Evolutionary conservation across 1,140 invertebrate genomes (phyloP), one percentile per base, ranked within the genome.

Genomic region (Lutraria rhynchaena): DNA sequence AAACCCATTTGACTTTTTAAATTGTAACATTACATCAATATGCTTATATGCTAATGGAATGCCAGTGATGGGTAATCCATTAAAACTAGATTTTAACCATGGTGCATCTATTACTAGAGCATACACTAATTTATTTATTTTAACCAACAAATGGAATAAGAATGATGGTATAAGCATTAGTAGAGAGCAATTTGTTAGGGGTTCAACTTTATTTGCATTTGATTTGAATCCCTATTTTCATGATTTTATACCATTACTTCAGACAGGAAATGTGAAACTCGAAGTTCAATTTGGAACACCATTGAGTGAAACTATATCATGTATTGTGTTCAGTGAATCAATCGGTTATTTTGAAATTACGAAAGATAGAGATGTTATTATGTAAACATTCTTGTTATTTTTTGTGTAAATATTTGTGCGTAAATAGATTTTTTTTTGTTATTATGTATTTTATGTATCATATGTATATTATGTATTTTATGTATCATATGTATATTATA

Each of bases 1-100:
- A n/a, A 81, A 74, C 58, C 82, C 82, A 9, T 83, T 35, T n/a
- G 67, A 63, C 46, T 83, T 83, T 46, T 22, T 51, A 27, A 51
- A 73, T 27, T 83, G 55, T 67, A 51, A 55, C 24, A 35, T 84
- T 22, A 44, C 19, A 29, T 37, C 41, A 61, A 77, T 84, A 57
- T n/a, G 35, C 19, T 19, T 84, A 3, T 77, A 71, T 53, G 33
- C 27, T 11, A 73, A 84, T 13, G 65, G 73, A 29, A 44, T 71
- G 22, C 53, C 83, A 9, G 77, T 81, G 9, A 53, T 31, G 3
- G 70, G 77, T 0, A 76, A 70, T 27, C 60, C 83, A 17, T 13
- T 81, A 1, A 84, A 69, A 61, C 22, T 84, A n/a, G 70, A 81
- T 24, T 83, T 74, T 41, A 15, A 19, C 11, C 13, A 35, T 22